These are phyloP conservation scores for Murina feae DNA, from an alignment of 2,113 vertebrate genomes.

Conservation along the genomic window DNA sequence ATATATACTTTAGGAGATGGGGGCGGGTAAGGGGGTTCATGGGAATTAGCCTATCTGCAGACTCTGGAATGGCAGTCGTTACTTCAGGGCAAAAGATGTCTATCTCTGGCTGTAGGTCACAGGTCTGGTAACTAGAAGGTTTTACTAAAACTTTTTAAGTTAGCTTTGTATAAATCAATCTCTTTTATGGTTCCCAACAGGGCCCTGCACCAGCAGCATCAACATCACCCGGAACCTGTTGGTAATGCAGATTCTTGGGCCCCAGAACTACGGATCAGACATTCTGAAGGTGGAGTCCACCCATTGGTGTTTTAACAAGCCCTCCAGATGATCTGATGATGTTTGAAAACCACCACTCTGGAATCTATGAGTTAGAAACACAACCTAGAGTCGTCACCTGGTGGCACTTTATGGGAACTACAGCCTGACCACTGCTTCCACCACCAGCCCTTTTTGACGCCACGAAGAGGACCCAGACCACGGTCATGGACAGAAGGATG, in stretches of 20 bases:
- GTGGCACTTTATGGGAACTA: neutral
- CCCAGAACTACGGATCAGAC: neutral
- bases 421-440: rapidly evolving
- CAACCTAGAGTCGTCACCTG: slow-evolving; percentile 45
- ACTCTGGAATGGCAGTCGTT: no score
- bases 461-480: neutral
- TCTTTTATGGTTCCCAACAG: no score
- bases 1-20: no score
- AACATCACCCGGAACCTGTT: neutral
- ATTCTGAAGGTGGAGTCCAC: neutral
- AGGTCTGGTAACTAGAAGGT: no score
- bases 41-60: no score
- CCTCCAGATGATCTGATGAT: neutral
- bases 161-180: no score
- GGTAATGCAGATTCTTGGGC: neutral
- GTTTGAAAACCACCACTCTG: neutral
- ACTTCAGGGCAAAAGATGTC: no score
- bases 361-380: neutral
- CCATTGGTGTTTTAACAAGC: neutral
- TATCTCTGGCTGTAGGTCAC: no score
- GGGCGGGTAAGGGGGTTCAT: no score
- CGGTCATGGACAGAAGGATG: neutral
- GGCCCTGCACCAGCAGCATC: neutral
- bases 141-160: no score
- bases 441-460: neutral